Evolutionary conservation across 2,113 vertebrate genomes (phyloP).

Genomic region (Coptodon bakossiorum): DNA sequence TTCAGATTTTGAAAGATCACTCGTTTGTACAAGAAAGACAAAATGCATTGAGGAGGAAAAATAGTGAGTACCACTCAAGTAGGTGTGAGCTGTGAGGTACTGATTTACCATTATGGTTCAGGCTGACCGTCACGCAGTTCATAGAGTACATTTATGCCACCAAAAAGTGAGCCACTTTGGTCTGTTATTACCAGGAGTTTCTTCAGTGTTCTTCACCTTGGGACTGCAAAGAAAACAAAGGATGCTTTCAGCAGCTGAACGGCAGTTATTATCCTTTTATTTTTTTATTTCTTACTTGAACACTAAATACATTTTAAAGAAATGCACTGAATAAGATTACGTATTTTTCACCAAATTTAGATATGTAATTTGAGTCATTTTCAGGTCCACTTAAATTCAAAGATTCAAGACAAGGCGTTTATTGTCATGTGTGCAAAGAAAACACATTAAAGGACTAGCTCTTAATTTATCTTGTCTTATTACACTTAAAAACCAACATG

Average conservation of each 20-base stretch:
- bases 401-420: neutral
- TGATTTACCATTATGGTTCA: slow-evolving; percentile 38
- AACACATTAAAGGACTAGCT: neutral
- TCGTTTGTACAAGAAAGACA: slow-evolving; percentile 17
- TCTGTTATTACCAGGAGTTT: neutral
- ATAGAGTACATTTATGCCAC: neutral
- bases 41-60: neutral
- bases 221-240: neutral
- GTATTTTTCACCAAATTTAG: neutral
- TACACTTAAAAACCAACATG: neutral
- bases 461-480: neutral
- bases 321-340: neutral
- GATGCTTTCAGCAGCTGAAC: neutral
- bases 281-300: neutral
- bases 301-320: neutral
- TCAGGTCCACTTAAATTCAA: neutral
- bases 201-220: neutral
- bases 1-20: slow-evolving; percentile 20
- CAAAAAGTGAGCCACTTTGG: neutral
- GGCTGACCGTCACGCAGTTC: slow-evolving; percentile 5
- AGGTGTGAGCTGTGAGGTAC: slow-evolving; percentile 11
- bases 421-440: neutral
- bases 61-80: neutral
- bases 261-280: neutral
- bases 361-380: neutral